Conservation (phyloP, 30 jellyfish, hydroid and myxozoan genomes). For the Cassiopea andromeda region DNA sequence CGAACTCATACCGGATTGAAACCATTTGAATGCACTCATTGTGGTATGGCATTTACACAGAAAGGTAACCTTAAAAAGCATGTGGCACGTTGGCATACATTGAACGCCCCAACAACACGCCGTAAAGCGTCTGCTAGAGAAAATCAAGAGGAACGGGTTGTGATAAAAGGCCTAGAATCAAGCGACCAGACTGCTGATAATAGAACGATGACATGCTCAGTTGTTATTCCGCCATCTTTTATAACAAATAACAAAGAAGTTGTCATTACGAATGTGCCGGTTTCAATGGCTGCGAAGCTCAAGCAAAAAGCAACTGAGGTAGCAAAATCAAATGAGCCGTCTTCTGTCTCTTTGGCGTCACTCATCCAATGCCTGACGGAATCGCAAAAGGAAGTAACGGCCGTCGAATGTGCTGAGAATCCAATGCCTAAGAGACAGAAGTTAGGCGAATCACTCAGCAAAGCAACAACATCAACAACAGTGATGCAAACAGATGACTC, state of each 20-base stretch:
- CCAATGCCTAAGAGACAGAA: not conserved
- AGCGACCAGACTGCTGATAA: not conserved
- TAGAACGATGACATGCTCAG: constrained; percentile 37
- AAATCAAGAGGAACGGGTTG: constrained; percentile 37
- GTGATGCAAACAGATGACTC: not conserved
- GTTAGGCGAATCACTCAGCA: not conserved
- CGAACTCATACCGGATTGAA: constrained; percentile 68
- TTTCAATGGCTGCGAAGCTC: constrained; percentile 64
- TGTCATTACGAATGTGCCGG: constrained; percentile 39
- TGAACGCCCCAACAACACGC: constrained; percentile 40
- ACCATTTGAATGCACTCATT: constrained; percentile 69
- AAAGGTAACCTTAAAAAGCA: constrained; percentile 75
- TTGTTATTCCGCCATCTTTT: constrained; percentile 49
- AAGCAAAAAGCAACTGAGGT: constrained; percentile 65
- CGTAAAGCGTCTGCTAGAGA: constrained; percentile 16
- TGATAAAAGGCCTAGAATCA: constrained; percentile 46
- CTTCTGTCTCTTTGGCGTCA: constrained; percentile 29
- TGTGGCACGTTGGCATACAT: constrained; percentile 66
- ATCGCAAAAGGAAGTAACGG: constrained; percentile 7
- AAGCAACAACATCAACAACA: not conserved
- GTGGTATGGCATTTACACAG: constrained; percentile 85
- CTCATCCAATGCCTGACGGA: constrained; percentile 55
- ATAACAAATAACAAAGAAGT: constrained; percentile 53
- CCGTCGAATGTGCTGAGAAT: not conserved
- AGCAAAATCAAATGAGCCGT: constrained; percentile 43